Base-by-base conservation (phyloP, 2,888 invertebrate genomes). In the Mimachlamys varia region DNA sequence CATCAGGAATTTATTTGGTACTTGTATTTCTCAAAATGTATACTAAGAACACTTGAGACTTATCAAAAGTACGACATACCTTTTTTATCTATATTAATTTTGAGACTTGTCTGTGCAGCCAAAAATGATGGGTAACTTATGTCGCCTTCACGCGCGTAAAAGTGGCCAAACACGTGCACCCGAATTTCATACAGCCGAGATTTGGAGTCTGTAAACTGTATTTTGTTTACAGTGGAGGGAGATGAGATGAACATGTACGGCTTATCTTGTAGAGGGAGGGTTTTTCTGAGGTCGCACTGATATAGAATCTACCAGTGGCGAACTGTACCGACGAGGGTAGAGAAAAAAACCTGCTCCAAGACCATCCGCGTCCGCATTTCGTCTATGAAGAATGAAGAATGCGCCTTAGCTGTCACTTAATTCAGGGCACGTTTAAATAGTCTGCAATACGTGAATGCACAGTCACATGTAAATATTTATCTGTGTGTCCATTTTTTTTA, bases 1-100 rank as follows among this genome's bases (percentile, higher is more conserved):
- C 76, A 76, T n/a, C 76, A 27, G 33, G 76, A 76, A 27, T 76
- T 76, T 76, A 27, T 76, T 76, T 76, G 27, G 76, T 27, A 22
- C 33, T 27, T 76, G 76, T 27, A 33, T 76, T 76, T 76, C 27
- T 17, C 76, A 76, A 76, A 33, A 76, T 27, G 1, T 76, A 33
- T 33, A 76, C 12, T 33, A 76, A 76, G 12, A 27, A 27, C 76
- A 76, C 76, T 76, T 33, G 76, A 76, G 33, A 2, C 33, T 76
- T 27, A 76, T 76, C 76, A 76, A 76, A 27, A 33, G 76, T 33
- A 27, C 76, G 22, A 12, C 76, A 76, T 33, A 76, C 76, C 44
- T 44, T 44, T 76, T 76, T 76, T 76, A 76, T 33, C 76, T 76
- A 76, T 76, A 76, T 33, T 33, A 33, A 33, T 76, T 76, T 58